Conservation (phyloP, 2,888 invertebrate species). For the Apoda limacodes region DNA sequence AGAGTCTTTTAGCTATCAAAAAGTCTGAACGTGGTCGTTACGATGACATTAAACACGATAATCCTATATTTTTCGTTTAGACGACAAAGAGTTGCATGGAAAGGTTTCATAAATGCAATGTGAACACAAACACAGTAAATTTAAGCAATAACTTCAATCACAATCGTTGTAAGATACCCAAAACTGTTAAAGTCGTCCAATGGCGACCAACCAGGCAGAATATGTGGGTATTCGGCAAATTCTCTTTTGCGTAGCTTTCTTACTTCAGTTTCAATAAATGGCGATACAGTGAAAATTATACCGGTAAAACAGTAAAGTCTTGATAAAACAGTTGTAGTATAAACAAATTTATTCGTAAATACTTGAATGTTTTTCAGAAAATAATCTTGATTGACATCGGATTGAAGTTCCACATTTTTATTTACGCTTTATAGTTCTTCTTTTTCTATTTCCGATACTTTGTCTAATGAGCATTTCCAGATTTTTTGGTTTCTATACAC, state of each 20-base stretch:
- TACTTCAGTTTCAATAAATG: constrained; percentile 37
- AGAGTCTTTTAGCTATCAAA: too few relatives aligned
- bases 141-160: constrained; percentile 32
- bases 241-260: too few relatives aligned
- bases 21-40: too few relatives aligned
- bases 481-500: constrained; percentile 23
- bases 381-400: constrained; percentile 23
- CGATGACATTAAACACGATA: too few relatives aligned
- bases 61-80: too few relatives aligned
- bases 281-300: constrained; percentile 35
- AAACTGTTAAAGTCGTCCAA: constrained; percentile 25
- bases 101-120: too few relatives aligned
- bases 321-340: constrained; percentile 24
- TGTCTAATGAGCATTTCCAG: constrained; percentile 32
- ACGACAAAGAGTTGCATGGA: too few relatives aligned
- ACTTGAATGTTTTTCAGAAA: constrained; percentile 20
- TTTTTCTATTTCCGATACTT: constrained; percentile 29
- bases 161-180: constrained; percentile 30
- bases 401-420: constrained; percentile 22
- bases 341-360: constrained; percentile 32
- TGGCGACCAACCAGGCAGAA: constrained; percentile 41
- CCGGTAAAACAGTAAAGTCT: constrained; percentile 35
- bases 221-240: constrained; percentile 38
- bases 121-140: constrained; percentile 40
- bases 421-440: constrained; percentile 21